phyloP scores from a whole-genome alignment of 2,888 invertebrate genomes.

The Oscheius sp. region DNA sequence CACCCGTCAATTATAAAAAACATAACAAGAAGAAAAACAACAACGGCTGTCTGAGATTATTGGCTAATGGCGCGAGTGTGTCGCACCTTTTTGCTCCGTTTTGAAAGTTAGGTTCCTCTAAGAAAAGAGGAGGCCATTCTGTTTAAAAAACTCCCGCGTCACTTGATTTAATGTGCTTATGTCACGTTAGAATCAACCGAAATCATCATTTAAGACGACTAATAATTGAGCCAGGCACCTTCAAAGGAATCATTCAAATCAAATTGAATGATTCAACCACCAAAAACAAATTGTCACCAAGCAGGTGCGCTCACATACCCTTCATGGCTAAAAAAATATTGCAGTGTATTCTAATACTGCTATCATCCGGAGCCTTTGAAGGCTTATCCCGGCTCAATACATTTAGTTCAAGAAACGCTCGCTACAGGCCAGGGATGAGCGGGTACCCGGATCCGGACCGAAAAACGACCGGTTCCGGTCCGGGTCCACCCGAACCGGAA shows the following conservation, averaged over 20 bases:
- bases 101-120: background rate
- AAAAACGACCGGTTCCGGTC: too few relatives aligned
- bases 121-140: too few relatives aligned
- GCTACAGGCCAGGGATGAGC: slow-evolving; percentile 29
- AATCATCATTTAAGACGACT: slow-evolving; percentile 21
- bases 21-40: too few relatives aligned
- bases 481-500: too few relatives aligned
- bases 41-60: too few relatives aligned
- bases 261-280: slow-evolving; percentile 44
- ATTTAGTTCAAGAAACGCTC: slow-evolving; percentile 32
- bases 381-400: slow-evolving; percentile 38
- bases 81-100: slow-evolving; percentile 25
- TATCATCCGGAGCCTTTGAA: slow-evolving; percentile 18
- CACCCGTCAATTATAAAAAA: too few relatives aligned
- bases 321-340: background rate
- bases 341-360: slow-evolving; percentile 4
- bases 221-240: slow-evolving; percentile 52
- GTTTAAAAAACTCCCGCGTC: too few relatives aligned
- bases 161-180: background rate
- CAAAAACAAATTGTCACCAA: slow-evolving; percentile 51
- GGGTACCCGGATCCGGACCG: too few relatives aligned
- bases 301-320: slow-evolving; percentile 48
- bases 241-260: slow-evolving; percentile 49
- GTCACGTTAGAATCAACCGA: background rate
- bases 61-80: background rate